These are phyloP conservation scores for Anarsia innoxiella DNA, from an alignment of 2,888 invertebrate genomes.

Conservation along the genomic window DNA sequence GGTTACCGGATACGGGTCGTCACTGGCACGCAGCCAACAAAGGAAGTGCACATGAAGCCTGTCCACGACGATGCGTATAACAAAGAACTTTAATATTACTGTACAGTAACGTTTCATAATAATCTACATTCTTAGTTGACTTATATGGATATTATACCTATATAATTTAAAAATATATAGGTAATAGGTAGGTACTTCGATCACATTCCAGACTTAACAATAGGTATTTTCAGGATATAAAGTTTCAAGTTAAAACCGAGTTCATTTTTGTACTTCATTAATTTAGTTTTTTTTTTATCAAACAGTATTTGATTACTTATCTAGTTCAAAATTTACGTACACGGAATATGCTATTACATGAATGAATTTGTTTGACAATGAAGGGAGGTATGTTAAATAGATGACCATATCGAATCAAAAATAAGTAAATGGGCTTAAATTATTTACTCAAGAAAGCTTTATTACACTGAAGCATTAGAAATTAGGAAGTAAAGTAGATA, in stretches of 20 bases:
- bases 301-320: background rate
- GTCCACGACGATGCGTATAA: background rate
- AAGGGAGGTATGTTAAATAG: background rate
- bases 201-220: too few species aligned
- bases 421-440: too few species aligned
- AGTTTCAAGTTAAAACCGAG: background rate
- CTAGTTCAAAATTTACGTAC: background rate
- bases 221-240: background rate
- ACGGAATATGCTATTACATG: background rate
- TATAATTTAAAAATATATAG: too few species aligned
- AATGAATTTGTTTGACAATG: background rate
- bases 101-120: background rate
- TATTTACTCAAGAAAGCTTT: too few species aligned
- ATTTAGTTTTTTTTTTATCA: background rate
- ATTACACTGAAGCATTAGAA: too few species aligned
- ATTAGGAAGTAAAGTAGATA: too few species aligned
- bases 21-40: constrained; percentile 36
- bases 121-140: background rate
- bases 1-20: constrained; percentile 27
- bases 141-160: background rate
- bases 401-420: background rate
- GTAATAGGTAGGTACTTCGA: too few species aligned
- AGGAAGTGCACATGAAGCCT: constrained; percentile 17
- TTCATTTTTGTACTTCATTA: background rate
- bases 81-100: background rate